Base-by-base conservation (phyloP, 2,113 vertebrate species). In the Cygnus atratus region DNA sequence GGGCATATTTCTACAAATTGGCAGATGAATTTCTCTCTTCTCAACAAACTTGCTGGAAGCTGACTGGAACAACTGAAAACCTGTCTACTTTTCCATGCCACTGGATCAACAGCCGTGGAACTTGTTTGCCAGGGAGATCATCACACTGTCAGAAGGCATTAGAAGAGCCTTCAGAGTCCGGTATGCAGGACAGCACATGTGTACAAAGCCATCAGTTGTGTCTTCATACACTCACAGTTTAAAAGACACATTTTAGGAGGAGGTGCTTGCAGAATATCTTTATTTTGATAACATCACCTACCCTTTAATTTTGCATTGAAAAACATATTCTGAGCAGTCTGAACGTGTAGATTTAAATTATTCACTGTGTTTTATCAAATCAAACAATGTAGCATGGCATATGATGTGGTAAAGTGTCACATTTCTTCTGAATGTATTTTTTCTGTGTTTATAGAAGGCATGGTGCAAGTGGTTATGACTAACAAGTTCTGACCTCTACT, bases 21-120 rank as follows among this genome's bases (percentile, higher is more conserved):
- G 31, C 0, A 0, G 52, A 50, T 2, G 0, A 35, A 59, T 31
- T 25, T 54, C 73, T 81, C 61, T 4, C 44, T 91, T 74, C 55
- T 35, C 52, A 37, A 37, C 33, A 84, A 63, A 74, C 37, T 28
- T 28, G 19, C 65, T 59, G 11, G n/a, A 35, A 84, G 65, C 31
- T 71, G 76, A 77, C 0, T 0, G 65, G n/a, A 87, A 44, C 28
- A 52, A 52, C 61, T 87, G 70, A 88, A 90, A 88, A 48, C 31
- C 28, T 86, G 55, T n/a, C 70, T 74, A 21, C 10, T 48, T 41
- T 70, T 88, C 52, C n/a, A 65, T 17, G 20, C 29, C 7, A 2
- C 37, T 94, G 86, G 57, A 37, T 52, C 55, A 92, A 19, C 55
- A 74, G 35, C 59, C 16, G 33, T 31, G 70, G 28, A 91, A 33